A percentile compares a stretch with the other conserved stretches of the same genome.
Evolutionary conservation across 1,140 invertebrate species (phyloP).

Genomic region (Bombus ignitus): DNA sequence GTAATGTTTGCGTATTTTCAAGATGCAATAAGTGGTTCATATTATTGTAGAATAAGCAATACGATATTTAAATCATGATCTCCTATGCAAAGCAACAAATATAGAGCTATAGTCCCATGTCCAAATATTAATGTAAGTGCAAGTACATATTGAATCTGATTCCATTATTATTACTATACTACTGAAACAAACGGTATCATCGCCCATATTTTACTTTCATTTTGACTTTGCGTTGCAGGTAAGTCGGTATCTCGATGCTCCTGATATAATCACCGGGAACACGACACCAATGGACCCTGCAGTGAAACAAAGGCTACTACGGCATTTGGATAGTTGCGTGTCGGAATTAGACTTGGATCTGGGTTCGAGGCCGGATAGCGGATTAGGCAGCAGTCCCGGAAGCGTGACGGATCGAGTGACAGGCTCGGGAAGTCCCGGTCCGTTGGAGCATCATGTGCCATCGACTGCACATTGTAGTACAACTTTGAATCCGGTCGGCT

Average conservation of each 20-base stretch:
- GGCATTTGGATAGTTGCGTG: constrained; percentile 88
- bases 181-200: neutral
- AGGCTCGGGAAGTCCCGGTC: constrained; percentile 75
- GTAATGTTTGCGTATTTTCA: too few relatives aligned
- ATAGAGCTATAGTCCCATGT: too few relatives aligned
- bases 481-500: constrained; percentile 66
- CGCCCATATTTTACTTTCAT: neutral
- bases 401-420: constrained; percentile 79
- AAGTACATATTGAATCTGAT: neutral
- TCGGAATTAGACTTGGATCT: constrained; percentile 88
- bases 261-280: constrained; percentile 86
- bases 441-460: constrained; percentile 74
- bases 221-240: constrained; percentile 73
- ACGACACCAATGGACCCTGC: constrained; percentile 86
- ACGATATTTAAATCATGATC: too few relatives aligned
- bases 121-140: too few relatives aligned
- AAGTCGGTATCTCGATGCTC: constrained; percentile 86
- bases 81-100: too few relatives aligned
- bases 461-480: constrained; percentile 76
- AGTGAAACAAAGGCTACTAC: constrained; percentile 87
- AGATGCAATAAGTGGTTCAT: neutral
- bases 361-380: constrained; percentile 82
- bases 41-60: neutral
- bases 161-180: neutral
- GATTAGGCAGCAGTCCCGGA: constrained; percentile 79